Percentiles rank a stretch among this genome's conserved stretches.
These are phyloP conservation scores for Leptinotarsa texana DNA, from an alignment of 1,140 invertebrate genomes.

Conservation along the genomic window DNA sequence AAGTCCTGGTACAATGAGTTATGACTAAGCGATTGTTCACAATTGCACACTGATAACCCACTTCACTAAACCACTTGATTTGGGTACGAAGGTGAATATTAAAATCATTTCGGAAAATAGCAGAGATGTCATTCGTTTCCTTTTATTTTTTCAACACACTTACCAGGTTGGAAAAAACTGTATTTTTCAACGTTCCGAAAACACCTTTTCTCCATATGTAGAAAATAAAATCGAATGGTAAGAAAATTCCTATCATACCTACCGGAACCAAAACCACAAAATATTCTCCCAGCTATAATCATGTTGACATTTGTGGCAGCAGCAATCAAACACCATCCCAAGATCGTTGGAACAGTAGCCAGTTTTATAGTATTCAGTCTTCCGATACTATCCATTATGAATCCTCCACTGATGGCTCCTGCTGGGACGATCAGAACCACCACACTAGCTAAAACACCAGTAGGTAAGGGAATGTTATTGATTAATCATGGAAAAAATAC, in stretches of 20 bases:
- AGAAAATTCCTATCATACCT: slow-evolving; percentile 24
- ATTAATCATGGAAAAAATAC: slow-evolving; percentile 40
- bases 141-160: neutral
- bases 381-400: slow-evolving; percentile 66
- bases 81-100: neutral
- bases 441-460: slow-evolving; percentile 57
- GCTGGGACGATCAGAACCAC: slow-evolving; percentile 61
- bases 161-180: too few species aligned
- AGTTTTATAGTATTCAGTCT: slow-evolving; percentile 65
- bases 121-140: neutral
- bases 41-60: too few species aligned
- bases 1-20: too few species aligned
- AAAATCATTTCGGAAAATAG: neutral
- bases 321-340: slow-evolving; percentile 68
- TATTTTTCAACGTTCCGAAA: neutral
- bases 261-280: slow-evolving; percentile 64
- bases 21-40: too few species aligned
- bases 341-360: slow-evolving; percentile 62
- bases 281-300: slow-evolving; percentile 64
- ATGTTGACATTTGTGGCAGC: slow-evolving; percentile 56
- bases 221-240: neutral
- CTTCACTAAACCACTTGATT: too few species aligned
- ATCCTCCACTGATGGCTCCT: slow-evolving; percentile 61
- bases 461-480: too few species aligned
- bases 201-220: neutral